Evolutionary conservation across 2,888 invertebrate genomes (phyloP).

Genomic region (Drosophila tanythrix): DNA sequence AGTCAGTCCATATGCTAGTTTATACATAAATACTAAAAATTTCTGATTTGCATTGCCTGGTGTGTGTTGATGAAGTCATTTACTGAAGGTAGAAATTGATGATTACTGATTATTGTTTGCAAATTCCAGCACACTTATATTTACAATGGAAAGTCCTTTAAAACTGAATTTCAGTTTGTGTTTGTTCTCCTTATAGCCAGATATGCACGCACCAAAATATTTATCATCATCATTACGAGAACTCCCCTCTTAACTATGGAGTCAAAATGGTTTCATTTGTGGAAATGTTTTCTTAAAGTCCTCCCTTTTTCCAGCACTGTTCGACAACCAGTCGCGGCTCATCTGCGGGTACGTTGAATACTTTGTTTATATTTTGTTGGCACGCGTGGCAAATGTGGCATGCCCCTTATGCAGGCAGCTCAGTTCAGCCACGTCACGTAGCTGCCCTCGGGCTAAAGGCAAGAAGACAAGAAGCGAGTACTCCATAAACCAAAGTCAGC

Average conservation of each 20-base stretch:
- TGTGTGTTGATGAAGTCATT: background rate
- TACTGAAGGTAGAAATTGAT: background rate
- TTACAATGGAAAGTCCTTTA: background rate
- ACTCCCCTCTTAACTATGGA: conserved; percentile 9
- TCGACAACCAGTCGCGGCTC: conserved; percentile 18
- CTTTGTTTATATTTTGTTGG: conserved; percentile 71
- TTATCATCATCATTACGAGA: conserved; percentile 29
- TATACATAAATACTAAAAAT: background rate
- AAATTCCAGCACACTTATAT: background rate
- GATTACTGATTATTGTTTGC: background rate
- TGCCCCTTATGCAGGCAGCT: conserved; percentile 43
- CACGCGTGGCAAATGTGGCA: conserved; percentile 72
- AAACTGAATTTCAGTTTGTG: conserved; percentile 1
- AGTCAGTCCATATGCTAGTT: background rate
- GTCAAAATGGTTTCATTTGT: conserved; percentile 53
- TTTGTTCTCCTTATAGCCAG: background rate
- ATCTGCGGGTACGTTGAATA: conserved; percentile 34
- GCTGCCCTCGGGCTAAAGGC: conserved; percentile 26
- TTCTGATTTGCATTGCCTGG: background rate
- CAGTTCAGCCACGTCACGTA: conserved; percentile 36
- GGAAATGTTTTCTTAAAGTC: conserved; percentile 27
- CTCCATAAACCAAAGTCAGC: conserved; percentile 32
- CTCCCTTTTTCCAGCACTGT: background rate
- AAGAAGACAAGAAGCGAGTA: conserved; percentile 40
- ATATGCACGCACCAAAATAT: conserved; percentile 23